These are phyloP conservation scores for Nebria salina DNA, from an alignment of 2,888 invertebrate genomes.

Conservation along the genomic window DNA sequence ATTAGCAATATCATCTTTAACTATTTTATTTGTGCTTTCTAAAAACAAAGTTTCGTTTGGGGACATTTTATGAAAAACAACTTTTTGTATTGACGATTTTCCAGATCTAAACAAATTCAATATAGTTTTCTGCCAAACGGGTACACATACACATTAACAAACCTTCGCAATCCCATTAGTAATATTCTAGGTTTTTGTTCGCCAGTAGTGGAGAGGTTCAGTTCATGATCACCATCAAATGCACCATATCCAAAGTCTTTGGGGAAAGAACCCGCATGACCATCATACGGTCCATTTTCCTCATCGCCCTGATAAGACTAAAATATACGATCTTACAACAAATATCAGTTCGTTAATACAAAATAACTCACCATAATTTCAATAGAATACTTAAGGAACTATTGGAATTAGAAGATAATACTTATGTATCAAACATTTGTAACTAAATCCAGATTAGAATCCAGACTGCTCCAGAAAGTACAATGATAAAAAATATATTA, in stretches of 20 bases:
- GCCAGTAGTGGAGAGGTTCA: conserved; percentile 69
- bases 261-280: conserved; percentile 78
- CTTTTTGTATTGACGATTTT: conserved; percentile 99
- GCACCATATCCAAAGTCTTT: conserved; percentile 93
- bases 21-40: conserved; percentile 98
- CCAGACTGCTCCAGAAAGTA: too few relatives aligned
- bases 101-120: conserved; percentile 78
- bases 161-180: conserved; percentile 92
- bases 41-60: conserved; percentile 99
- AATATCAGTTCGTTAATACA: neutral
- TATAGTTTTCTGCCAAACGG: neutral
- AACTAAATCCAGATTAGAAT: neutral
- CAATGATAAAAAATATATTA: too few relatives aligned
- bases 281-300: conserved; percentile 60
- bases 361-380: neutral
- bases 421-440: neutral
- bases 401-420: neutral
- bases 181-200: conserved; percentile 93
- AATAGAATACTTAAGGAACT: neutral
- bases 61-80: conserved; percentile 99
- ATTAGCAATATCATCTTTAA: conserved; percentile 97
- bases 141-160: neutral
- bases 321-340: neutral
- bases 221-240: conserved; percentile 83
- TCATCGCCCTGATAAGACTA: conserved; percentile 62